Percentiles rank a stretch among this genome's conserved stretches.
phyloP scores from a whole-genome alignment of 1,140 invertebrate species.

The Ditylenchus dipsaci region DNA sequence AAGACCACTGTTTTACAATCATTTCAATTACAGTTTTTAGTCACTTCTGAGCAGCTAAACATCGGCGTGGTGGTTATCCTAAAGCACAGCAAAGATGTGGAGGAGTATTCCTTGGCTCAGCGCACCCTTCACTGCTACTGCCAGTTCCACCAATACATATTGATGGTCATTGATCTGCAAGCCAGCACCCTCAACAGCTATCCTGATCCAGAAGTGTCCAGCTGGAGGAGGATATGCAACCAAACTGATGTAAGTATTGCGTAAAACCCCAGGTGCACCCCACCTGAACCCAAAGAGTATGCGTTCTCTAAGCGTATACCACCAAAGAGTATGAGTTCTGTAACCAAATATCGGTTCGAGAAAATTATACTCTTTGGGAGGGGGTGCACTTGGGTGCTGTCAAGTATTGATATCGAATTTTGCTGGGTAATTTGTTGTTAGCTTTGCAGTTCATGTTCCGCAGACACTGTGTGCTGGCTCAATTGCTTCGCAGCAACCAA shows the following conservation, averaged over 20 bases:
- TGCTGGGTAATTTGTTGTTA: neutral
- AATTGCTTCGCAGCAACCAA: conserved; percentile 12
- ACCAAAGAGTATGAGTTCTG: neutral
- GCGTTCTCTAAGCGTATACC: too few relatives aligned
- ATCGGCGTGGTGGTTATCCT: neutral
- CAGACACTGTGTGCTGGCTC: conserved; percentile 38
- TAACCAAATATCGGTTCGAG: neutral
- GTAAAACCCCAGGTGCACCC: too few relatives aligned
- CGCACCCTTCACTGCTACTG: conserved; percentile 21
- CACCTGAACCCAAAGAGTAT: too few relatives aligned
- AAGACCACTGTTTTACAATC: too few relatives aligned
- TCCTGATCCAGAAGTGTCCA: neutral
- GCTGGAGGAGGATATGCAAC: neutral
- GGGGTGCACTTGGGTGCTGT: neutral
- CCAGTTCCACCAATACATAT: conserved; percentile 11
- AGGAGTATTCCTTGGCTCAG: conserved; percentile 24
- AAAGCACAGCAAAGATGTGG: neutral
- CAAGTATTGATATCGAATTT: too few relatives aligned
- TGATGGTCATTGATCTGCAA: conserved; percentile 8
- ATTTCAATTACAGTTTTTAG: neutral
- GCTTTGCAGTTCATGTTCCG: conserved; percentile 45
- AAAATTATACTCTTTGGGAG: too few relatives aligned
- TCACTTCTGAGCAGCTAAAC: neutral
- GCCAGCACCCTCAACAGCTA: neutral
- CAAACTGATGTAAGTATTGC: conserved; percentile 31